Conservation (phyloP, 2,797 vertebrate species). For the Falco cherrug region DNA sequence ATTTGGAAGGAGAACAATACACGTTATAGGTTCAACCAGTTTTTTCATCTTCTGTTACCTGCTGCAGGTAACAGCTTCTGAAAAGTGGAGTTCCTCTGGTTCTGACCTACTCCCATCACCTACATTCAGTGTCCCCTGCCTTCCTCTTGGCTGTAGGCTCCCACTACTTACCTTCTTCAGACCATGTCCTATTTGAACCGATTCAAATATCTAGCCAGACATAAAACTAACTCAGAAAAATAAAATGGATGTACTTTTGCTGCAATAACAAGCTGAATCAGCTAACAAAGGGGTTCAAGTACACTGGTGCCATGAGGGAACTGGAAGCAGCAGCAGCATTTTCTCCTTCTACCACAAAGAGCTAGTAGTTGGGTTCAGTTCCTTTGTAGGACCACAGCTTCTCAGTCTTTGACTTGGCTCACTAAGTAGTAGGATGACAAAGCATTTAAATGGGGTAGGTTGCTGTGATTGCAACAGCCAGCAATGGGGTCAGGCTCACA, state of each 20-base stretch:
- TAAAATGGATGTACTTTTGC: neutral
- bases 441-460: neutral
- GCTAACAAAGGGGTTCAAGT: neutral
- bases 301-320: neutral
- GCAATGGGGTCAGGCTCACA: neutral
- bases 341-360: neutral
- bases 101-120: neutral
- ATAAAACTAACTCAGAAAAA: neutral
- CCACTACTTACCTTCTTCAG: neutral
- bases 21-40: neutral
- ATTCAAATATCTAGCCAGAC: neutral
- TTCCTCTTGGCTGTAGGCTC: neutral
- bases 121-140: accelerated
- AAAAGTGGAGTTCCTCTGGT: neutral
- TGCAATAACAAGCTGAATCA: neutral
- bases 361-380: neutral
- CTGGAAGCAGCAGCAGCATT: neutral
- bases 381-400: neutral
- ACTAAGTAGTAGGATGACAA: neutral
- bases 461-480: neutral
- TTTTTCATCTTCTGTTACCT: neutral
- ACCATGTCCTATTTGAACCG: neutral
- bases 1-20: neutral
- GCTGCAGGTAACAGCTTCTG: neutral
- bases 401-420: neutral